Evolutionary conservation across 2,797 vertebrate species (phyloP), one percentile per base, ranked within the genome.

Genomic region (Varecia variegata): DNA sequence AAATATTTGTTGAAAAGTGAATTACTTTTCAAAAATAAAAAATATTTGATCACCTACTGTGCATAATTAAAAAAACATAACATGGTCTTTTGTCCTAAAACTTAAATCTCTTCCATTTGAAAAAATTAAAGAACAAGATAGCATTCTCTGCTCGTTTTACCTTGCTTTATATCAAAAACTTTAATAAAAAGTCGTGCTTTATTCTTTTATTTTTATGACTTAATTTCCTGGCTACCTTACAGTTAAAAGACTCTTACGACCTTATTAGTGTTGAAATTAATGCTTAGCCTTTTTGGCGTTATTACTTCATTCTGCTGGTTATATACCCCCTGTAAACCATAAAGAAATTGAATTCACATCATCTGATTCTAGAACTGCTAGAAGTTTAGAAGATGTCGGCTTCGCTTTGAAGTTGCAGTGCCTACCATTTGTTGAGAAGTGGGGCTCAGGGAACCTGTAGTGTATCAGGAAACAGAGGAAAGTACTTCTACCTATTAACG

Each of bases 1-100:
- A 83, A 94, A 67, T 81, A 68, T 10, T 87, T 67, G 54, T 86
- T 88, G 54, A 84, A 68, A 68, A 87, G 70, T 77, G 27, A 93
- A 93, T 94, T 35, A 10, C 30, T 93, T 90, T 74, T 54, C 58
- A 80, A 68, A 81, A 81, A 65, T 74, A 60, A 71, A 67, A 88
- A 88, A 38, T n/a, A 86, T 43, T 77, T 82, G 79, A 71, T 20
- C 77, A 79, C 76, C 47, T 96, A 45, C 65, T 68, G n/a, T 88
- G 40, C 56, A 73, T 62, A 89, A 45, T 92, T 89, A 74, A 9
- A 77, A 94, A 86, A 50, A n/a, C 8, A 67, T 76, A 77, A 62
- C 32, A 45, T 60, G 17, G 4, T 50, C 68, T 83, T 96, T 82
- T 87, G n/a, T 4, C 54, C 76, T 56, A 56, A 90, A 95, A 90